Base-by-base conservation (phyloP, 2,113 vertebrate genomes). In the Chlorodrepanis virens region DNA sequence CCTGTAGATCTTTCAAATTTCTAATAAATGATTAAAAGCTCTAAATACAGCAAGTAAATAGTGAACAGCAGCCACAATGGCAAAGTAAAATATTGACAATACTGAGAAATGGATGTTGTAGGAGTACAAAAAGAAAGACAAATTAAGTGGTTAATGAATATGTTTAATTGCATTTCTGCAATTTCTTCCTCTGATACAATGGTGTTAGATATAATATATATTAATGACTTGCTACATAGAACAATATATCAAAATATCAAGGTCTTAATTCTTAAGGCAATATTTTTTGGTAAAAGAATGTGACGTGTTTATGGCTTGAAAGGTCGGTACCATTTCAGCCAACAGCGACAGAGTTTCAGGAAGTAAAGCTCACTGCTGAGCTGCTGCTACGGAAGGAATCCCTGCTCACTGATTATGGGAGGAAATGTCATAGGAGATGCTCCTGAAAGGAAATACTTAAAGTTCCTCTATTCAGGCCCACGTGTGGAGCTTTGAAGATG, bases 401-500 rank as follows among this genome's bases (percentile, higher is more conserved):
- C 74, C 35, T 52, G 27, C 22, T 71, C 50, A n/a, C 12, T 76
- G 40, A 18, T 54, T 56, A 21, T 14, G 78, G 23, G 33, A 61
- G 49, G 24, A 82, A 90, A 75, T 42, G 44, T 60, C 72, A 53
- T 0, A 64, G 76, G 39, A 0, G 0, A 40, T n/a, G 22, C 72
- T 81, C 56, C 61, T 37, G n/a, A 56, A 63, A 68, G 28, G 37
- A 78, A 92, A 78, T 27, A 28, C 23, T 40, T 68, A 5, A 42
- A 81, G 21, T 50, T 80, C 40, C 25, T 78, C 42, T 53, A 2
- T 31, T 67, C 23, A 52, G 56, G 60, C 17, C 44, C 25, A 53
- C 1, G 3, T 35, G 65, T 0, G 1, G 57, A 45, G 45, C 27
- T 87, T 64, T 71, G 13, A 35, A 61, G 75, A 59, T 0, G 3